Conservation (phyloP, 2,888 invertebrate species). For the Lobophora halterata region DNA sequence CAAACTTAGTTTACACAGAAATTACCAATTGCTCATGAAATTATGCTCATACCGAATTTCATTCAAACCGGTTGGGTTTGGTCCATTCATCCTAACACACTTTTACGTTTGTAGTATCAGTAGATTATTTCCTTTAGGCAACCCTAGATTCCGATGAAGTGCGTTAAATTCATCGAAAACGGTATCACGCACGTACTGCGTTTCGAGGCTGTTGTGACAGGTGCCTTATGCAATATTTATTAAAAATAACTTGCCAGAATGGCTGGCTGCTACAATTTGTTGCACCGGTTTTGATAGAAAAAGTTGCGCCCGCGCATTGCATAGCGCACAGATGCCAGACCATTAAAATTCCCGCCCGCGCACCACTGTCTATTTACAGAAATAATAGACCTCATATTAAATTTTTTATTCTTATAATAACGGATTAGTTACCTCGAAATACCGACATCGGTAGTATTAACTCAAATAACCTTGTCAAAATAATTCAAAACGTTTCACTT, state of each 20-base stretch:
- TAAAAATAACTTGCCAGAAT: slow-evolving; percentile 40
- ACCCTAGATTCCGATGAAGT: slow-evolving; percentile 13
- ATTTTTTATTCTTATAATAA: slow-evolving; percentile 16
- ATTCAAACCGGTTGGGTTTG: too few relatives aligned
- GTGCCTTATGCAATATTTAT: slow-evolving; percentile 35
- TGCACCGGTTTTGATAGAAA: slow-evolving; percentile 45
- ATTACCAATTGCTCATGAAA: too few relatives aligned
- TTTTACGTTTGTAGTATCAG: too few relatives aligned
- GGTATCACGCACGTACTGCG: slow-evolving; percentile 19
- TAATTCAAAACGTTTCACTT: too few relatives aligned
- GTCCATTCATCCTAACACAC: too few relatives aligned
- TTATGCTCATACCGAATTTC: too few relatives aligned
- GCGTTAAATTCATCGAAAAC: slow-evolving; percentile 21
- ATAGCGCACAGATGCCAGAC: slow-evolving; percentile 45
- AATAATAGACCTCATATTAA: slow-evolving; percentile 54
- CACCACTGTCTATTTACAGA: slow-evolving; percentile 68
- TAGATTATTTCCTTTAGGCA: too few relatives aligned
- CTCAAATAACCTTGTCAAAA: too few relatives aligned
- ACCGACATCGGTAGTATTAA: background rate
- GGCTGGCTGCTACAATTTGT: slow-evolving; percentile 48
- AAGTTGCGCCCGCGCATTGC: slow-evolving; percentile 48
- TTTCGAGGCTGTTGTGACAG: slow-evolving; percentile 31
- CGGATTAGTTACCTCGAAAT: background rate
- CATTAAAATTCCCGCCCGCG: slow-evolving; percentile 74
- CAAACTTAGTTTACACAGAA: too few relatives aligned